Conservation (phyloP, 2,888 invertebrate species). For the Mechanitis messenoides region DNA sequence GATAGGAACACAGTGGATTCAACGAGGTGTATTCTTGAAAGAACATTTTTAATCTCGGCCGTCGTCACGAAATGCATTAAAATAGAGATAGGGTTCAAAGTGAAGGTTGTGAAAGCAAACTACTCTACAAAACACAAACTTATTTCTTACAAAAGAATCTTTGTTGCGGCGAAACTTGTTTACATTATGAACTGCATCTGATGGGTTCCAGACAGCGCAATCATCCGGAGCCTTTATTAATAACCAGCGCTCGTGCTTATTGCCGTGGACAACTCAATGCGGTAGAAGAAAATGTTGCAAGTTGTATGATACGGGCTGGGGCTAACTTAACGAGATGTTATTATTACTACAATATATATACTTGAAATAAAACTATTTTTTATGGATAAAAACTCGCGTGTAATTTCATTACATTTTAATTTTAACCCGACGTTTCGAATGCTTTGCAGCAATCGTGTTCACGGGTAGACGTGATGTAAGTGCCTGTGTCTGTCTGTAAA, state of each 20-base stretch:
- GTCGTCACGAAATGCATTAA: constrained; percentile 31
- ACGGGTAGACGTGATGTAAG: too few relatives aligned
- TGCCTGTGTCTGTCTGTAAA: too few relatives aligned
- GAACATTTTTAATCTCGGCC: constrained; percentile 34
- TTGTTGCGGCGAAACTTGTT: constrained; percentile 58
- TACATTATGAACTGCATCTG: constrained; percentile 51
- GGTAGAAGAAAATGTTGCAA: too few relatives aligned
- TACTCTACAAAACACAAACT: constrained; percentile 39
- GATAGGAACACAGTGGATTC: constrained; percentile 14
- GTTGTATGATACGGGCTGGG: too few relatives aligned
- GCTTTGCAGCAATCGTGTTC: too few relatives aligned
- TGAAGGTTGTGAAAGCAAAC: constrained; percentile 30
- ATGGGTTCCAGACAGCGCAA: constrained; percentile 20
- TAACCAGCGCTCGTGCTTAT: not conserved
- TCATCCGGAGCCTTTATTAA: not conserved
- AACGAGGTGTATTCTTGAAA: constrained; percentile 19
- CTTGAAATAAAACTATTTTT: too few relatives aligned
- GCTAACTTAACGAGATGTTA: too few relatives aligned
- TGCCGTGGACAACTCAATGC: too few relatives aligned
- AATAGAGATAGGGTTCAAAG: constrained; percentile 30
- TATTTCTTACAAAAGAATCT: constrained; percentile 48
- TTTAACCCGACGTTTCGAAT: too few relatives aligned
- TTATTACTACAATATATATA: too few relatives aligned
- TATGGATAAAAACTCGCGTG: too few relatives aligned
- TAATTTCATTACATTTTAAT: too few relatives aligned